phyloP scores from a whole-genome alignment of 2,888 invertebrate species.

The Dynastes maya region DNA sequence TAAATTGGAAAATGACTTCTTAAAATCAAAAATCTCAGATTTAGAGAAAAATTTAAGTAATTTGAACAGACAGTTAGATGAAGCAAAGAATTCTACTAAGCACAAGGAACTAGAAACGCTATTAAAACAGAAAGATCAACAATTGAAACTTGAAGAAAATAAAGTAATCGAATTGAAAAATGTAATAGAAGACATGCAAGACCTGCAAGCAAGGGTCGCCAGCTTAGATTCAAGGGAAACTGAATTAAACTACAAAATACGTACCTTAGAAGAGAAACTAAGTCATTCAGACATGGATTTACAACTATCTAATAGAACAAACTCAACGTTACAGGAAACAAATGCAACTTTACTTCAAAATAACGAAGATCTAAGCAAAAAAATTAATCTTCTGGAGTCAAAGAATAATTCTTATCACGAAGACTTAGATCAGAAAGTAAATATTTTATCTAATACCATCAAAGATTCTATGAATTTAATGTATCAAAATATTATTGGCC shows the following conservation, averaged over 20 bases:
- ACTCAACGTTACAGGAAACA: slow-evolving; percentile 47
- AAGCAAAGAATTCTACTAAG: slow-evolving; percentile 18
- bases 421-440: slow-evolving; percentile 44
- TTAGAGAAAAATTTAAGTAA: slow-evolving; percentile 63
- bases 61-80: slow-evolving; percentile 12
- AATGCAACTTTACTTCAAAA: slow-evolving; percentile 43
- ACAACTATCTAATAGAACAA: slow-evolving; percentile 51
- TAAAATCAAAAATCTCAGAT: slow-evolving; percentile 67
- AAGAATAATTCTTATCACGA: slow-evolving; percentile 51
- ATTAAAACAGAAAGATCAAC: slow-evolving; percentile 48
- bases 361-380: slow-evolving; percentile 53
- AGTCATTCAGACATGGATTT: slow-evolving; percentile 55
- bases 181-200: slow-evolving; percentile 49
- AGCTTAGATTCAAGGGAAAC: slow-evolving; percentile 18
- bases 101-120: not conserved
- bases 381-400: slow-evolving; percentile 53
- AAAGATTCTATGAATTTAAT: slow-evolving; percentile 65
- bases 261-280: slow-evolving; percentile 44
- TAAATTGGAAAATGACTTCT: slow-evolving; percentile 61
- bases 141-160: slow-evolving; percentile 49
- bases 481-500: slow-evolving; percentile 62
- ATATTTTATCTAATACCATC: slow-evolving; percentile 57
- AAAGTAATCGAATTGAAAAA: slow-evolving; percentile 46
- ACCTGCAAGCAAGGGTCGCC: slow-evolving; percentile 26
- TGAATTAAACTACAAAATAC: slow-evolving; percentile 38